Percentiles rank a stretch among this genome's conserved stretches.
Conservation (phyloP, 2,113 vertebrate genomes). For the Heterotis niloticus region DNA sequence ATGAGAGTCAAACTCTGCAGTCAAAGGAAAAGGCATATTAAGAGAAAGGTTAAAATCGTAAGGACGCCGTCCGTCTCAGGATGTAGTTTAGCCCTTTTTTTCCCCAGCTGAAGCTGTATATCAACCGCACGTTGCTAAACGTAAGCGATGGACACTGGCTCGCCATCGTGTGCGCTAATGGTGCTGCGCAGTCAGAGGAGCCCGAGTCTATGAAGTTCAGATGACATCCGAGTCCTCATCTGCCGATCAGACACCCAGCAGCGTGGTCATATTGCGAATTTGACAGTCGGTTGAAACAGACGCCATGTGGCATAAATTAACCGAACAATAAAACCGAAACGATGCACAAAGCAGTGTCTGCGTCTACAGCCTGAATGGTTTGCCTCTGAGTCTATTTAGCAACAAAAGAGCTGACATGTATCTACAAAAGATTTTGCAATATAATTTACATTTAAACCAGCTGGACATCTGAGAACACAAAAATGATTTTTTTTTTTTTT, state of each 20-base stretch:
- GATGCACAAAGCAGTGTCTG: background rate
- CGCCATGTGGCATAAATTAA: background rate
- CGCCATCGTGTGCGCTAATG: background rate
- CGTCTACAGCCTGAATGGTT: background rate
- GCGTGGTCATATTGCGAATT: background rate
- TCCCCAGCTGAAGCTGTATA: background rate
- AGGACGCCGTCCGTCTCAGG: background rate
- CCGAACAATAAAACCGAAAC: background rate
- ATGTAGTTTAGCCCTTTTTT: constrained; percentile 10
- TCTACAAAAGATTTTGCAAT: too few species aligned
- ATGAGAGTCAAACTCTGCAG: background rate
- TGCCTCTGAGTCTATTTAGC: background rate
- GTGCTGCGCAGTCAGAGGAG: background rate
- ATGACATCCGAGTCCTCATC: background rate
- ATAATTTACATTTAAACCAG: too few species aligned
- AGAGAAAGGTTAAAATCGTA: background rate
- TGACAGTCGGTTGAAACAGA: background rate
- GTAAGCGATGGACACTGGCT: background rate
- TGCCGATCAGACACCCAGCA: background rate
- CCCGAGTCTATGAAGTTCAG: background rate
- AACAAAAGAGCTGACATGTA: too few species aligned
- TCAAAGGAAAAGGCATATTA: background rate
- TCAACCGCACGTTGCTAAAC: background rate
- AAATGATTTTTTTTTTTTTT: too few species aligned
- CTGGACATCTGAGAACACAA: background rate